Conservation (phyloP, 2,888 invertebrate genomes). For the Caenorhabditis virilis region DNA sequence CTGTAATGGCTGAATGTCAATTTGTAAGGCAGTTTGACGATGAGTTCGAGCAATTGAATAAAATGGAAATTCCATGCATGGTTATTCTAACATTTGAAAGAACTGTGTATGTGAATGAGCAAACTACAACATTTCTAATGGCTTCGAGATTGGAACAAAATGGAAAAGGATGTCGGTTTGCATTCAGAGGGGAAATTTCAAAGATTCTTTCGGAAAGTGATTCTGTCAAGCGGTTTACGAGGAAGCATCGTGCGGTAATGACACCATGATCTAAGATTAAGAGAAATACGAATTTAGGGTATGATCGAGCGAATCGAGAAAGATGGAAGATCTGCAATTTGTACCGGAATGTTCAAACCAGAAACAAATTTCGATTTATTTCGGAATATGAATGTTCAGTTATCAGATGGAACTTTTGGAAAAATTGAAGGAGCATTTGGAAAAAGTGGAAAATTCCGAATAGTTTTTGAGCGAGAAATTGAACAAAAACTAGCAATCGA, state of each 20-base stretch:
- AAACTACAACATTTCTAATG: constrained; percentile 4
- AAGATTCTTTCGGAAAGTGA: constrained; percentile 8
- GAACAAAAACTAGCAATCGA: constrained; percentile 19
- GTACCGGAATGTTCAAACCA: constrained; percentile 77
- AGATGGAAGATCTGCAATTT: constrained; percentile 72
- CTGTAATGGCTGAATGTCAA: constrained; percentile 73
- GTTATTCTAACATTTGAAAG: constrained; percentile 20
- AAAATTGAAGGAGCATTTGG: constrained; percentile 78
- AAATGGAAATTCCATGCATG: constrained; percentile 16
- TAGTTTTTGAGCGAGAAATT: constrained; percentile 15
- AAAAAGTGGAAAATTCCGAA: constrained; percentile 76
- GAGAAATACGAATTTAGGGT: constrained; percentile 14
- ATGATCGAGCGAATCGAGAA: constrained; percentile 64
- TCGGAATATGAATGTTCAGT: constrained; percentile 72
- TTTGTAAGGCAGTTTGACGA: constrained; percentile 60
- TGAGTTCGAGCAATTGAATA: constrained; percentile 30
- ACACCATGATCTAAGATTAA: too few species aligned
- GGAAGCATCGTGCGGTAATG: too few species aligned
- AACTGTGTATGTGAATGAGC: constrained; percentile 1
- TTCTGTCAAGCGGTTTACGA: neutral
- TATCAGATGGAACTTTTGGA: constrained; percentile 69
- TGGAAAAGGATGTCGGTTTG: constrained; percentile 74
- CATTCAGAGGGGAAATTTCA: constrained; percentile 76
- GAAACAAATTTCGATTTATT: constrained; percentile 76
- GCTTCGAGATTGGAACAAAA: constrained; percentile 32